Evolutionary conservation across 92 coral and sea anemone species (phyloP).

Genomic region (Siderastrea radians): DNA sequence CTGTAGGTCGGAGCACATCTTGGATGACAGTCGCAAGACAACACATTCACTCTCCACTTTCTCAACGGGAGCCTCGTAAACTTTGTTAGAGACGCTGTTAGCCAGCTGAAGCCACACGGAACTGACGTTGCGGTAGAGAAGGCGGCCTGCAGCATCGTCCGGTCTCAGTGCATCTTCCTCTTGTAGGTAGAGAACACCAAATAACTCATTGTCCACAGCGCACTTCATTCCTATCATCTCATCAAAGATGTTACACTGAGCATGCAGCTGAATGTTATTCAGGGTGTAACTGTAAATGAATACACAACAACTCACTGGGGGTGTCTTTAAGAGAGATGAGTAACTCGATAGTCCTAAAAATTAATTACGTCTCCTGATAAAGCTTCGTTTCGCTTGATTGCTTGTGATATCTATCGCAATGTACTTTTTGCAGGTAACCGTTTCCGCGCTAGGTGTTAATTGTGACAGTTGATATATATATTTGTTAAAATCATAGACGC

Average conservation of each 20-base stretch:
- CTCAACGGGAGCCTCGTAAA: conserved; percentile 58
- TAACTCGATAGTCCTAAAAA: no score
- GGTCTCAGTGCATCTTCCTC: conserved; percentile 62
- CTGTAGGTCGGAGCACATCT: conserved; percentile 24
- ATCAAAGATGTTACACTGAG: conserved; percentile 3
- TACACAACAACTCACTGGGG: no score
- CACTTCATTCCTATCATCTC: conserved; percentile 36
- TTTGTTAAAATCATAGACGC: no score
- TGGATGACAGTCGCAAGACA: conserved; percentile 45
- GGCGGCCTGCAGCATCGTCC: conserved; percentile 59
- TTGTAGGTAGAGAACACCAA: conserved; percentile 66
- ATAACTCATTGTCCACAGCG: conserved; percentile 54
- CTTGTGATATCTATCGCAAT: no score
- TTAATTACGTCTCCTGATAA: no score
- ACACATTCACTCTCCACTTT: conserved; percentile 37
- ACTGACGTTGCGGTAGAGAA: conserved; percentile 43
- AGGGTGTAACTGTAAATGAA: no score
- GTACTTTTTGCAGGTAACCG: no score
- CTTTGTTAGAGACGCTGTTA: not conserved
- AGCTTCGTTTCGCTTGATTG: no score
- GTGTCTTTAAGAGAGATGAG: no score
- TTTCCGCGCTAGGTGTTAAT: no score
- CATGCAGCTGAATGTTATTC: conserved; percentile 3
- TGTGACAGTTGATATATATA: no score
- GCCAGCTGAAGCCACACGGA: conserved; percentile 30